phyloP scores from a whole-genome alignment of 2,797 vertebrate species.

The Urophycis tenuis region DNA sequence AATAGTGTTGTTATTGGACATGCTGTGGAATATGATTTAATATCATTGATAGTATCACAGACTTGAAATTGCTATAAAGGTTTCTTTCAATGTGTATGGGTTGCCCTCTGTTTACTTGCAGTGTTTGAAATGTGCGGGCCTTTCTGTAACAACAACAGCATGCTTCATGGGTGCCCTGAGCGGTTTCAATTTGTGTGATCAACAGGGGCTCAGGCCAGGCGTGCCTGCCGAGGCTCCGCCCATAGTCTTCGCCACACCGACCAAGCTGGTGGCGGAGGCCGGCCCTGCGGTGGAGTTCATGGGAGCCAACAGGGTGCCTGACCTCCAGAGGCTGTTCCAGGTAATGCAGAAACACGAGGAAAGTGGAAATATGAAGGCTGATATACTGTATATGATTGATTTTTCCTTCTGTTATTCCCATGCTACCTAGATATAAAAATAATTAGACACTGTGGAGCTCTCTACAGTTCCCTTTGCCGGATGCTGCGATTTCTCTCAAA shows the following conservation, averaged over 20 bases:
- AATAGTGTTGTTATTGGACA: background rate
- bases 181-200: constrained; percentile 31
- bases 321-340: constrained; percentile 91
- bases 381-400: background rate
- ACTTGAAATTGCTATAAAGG: background rate
- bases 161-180: background rate
- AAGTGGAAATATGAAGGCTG: background rate
- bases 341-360: constrained; percentile 56
- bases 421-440: no score
- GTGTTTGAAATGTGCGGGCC: background rate
- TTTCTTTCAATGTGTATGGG: background rate
- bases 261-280: constrained; percentile 73
- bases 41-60: background rate
- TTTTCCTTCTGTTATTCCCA: background rate
- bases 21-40: background rate
- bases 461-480: no score
- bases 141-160: background rate
- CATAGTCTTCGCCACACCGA: constrained; percentile 80
- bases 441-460: no score
- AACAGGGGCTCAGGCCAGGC: constrained; percentile 79
- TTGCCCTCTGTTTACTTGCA: background rate
- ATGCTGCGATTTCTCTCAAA: no score
- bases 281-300: constrained; percentile 65
- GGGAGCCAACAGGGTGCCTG: constrained; percentile 80
- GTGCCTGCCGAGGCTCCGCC: constrained; percentile 71